Percentiles rank a stretch among this genome's conserved stretches.
These are phyloP conservation scores for Chrysina gloriosa DNA, from an alignment of 2,888 invertebrate genomes.

Conservation along the genomic window DNA sequence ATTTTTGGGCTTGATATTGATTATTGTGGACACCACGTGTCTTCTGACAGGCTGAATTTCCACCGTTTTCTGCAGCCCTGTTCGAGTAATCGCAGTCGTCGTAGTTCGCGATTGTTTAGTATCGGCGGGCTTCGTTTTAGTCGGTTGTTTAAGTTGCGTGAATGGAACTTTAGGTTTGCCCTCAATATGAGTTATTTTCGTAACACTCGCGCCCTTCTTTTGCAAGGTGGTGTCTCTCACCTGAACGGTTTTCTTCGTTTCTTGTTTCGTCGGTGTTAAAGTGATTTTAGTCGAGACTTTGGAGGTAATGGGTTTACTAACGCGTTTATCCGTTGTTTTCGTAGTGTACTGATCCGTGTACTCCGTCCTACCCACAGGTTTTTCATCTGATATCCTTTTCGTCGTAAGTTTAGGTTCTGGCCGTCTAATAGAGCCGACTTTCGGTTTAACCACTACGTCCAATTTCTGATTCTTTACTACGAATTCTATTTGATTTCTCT, in stretches of 20 bases:
- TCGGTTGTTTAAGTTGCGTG: slow-evolving; percentile 32
- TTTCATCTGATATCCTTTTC: background rate
- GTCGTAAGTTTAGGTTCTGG: slow-evolving; percentile 40
- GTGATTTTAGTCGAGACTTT: no score
- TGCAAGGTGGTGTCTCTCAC: background rate
- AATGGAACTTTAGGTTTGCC: slow-evolving; percentile 43
- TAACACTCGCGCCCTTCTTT: slow-evolving; percentile 40
- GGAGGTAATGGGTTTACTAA: slow-evolving; percentile 28
- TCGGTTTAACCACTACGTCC: slow-evolving; percentile 32
- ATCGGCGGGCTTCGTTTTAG: no score
- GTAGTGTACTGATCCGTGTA: slow-evolving; percentile 45
- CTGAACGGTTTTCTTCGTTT: slow-evolving; percentile 23
- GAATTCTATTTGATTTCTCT: slow-evolving; percentile 32
- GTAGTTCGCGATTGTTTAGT: no score
- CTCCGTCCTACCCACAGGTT: slow-evolving; percentile 30
- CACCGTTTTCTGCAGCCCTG: background rate
- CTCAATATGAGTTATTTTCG: slow-evolving; percentile 34
- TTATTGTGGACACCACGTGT: slow-evolving; percentile 56
- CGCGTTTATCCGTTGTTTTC: slow-evolving; percentile 28
- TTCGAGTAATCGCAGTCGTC: background rate
- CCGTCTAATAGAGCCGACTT: background rate
- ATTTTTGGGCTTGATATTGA: slow-evolving; percentile 53
- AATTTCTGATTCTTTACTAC: slow-evolving; percentile 49
- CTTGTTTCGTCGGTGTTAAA: slow-evolving; percentile 18
- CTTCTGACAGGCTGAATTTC: slow-evolving; percentile 56